A percentile compares a stretch with the other conserved stretches of the same genome.
Evolutionary conservation across 2,797 vertebrate genomes (phyloP).

Genomic region (Parauchenoglanis punctatus): DNA sequence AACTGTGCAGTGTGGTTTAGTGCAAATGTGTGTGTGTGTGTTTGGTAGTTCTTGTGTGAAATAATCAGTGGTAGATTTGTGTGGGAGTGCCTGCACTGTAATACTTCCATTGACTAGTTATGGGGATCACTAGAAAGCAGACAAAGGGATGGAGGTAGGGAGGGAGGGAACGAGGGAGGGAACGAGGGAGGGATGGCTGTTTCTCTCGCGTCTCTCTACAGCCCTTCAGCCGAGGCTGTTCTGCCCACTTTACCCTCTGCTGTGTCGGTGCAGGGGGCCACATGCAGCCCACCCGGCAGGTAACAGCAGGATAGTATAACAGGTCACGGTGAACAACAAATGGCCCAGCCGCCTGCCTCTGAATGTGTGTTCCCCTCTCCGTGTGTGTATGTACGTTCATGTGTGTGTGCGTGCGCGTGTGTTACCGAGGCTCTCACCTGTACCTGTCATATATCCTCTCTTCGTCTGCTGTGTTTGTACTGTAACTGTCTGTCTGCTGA

Average conservation of each 20-base stretch:
- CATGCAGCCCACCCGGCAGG: slow-evolving; percentile 73
- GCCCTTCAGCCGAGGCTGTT: slow-evolving; percentile 76
- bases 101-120: slow-evolving; percentile 39
- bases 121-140: slow-evolving; percentile 39
- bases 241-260: slow-evolving; percentile 64
- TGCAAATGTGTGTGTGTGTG: slow-evolving; percentile 19
- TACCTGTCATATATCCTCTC: slow-evolving; percentile 87
- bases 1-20: slow-evolving; percentile 24
- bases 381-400: slow-evolving; percentile 62
- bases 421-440: slow-evolving; percentile 79
- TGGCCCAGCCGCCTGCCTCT: slow-evolving; percentile 77
- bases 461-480: slow-evolving; percentile 70
- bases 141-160: slow-evolving; percentile 53
- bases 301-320: slow-evolving; percentile 86
- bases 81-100: slow-evolving; percentile 24
- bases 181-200: slow-evolving; percentile 67
- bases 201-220: slow-evolving; percentile 82
- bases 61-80: slow-evolving; percentile 1
- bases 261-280: slow-evolving; percentile 40
- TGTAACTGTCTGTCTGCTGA: slow-evolving; percentile 80
- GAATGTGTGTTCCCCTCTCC: slow-evolving; percentile 61
- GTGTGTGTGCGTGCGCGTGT: slow-evolving; percentile 56
- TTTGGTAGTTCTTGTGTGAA: slow-evolving; percentile 6
- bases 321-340: slow-evolving; percentile 82
- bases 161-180: slow-evolving; percentile 22